Evolutionary conservation across 2,113 vertebrate genomes (phyloP).

Genomic region (Eptesicus fuscus): DNA sequence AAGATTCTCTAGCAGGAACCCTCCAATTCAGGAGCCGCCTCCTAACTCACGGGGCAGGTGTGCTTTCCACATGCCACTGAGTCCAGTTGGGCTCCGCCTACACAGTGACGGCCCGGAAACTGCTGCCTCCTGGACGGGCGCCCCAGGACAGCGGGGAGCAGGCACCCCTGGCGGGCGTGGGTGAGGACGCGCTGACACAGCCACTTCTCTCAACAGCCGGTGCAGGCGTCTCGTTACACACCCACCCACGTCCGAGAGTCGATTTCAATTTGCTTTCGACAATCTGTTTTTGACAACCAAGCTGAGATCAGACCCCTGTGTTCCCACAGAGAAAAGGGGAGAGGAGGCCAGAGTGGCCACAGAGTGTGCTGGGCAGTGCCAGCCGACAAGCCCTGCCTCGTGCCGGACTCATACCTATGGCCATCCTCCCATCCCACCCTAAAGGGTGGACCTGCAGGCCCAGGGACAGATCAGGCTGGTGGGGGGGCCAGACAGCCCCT

Average conservation of each 20-base stretch:
- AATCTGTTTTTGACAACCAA: background rate
- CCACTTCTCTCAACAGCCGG: background rate
- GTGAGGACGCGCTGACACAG: background rate
- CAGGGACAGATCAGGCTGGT: too few species aligned
- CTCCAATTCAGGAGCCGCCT: background rate
- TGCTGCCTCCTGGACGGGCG: background rate
- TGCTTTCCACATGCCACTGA: background rate
- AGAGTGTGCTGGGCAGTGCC: background rate
- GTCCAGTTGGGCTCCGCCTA: fast-evolving
- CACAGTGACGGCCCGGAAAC: background rate
- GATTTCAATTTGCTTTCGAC: background rate
- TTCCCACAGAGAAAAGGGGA: background rate
- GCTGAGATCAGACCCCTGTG: background rate
- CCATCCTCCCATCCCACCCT: too few species aligned
- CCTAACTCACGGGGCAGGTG: background rate
- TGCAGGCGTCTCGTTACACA: background rate
- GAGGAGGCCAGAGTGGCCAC: background rate
- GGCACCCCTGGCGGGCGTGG: too few species aligned
- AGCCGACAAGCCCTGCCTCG: background rate
- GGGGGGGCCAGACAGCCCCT: too few species aligned
- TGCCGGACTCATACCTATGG: background rate
- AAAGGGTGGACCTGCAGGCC: too few species aligned
- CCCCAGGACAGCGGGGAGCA: background rate
- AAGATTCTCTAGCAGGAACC: background rate
- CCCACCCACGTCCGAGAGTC: background rate